Percentiles rank a stretch among this genome's conserved stretches.
phyloP scores from a whole-genome alignment of 2,888 invertebrate genomes.

The Embidobia sp. region DNA sequence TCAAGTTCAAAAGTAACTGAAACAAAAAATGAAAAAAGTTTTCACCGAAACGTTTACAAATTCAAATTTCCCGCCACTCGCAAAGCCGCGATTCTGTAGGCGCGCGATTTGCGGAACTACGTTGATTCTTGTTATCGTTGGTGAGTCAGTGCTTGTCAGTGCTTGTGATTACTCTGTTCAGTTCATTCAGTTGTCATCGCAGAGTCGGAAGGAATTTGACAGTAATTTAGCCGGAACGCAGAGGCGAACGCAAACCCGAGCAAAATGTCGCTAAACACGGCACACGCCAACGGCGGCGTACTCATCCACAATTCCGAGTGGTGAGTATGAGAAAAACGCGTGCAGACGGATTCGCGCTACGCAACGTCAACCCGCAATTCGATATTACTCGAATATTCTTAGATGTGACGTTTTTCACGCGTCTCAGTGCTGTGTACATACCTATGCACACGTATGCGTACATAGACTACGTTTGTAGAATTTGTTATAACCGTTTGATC shows the following conservation, averaged over 20 bases:
- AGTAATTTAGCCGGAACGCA: neutral
- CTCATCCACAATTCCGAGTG: slow-evolving; percentile 97
- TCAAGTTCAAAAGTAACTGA: too few relatives aligned
- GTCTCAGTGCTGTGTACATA: slow-evolving; percentile 8
- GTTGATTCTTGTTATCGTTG: too few relatives aligned
- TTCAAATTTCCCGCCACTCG: too few relatives aligned
- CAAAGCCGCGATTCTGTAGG: too few relatives aligned
- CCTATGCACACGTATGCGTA: slow-evolving; percentile 10
- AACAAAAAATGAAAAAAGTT: too few relatives aligned
- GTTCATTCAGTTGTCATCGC: slow-evolving; percentile 8
- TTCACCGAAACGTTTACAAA: too few relatives aligned
- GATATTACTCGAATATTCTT: slow-evolving; percentile 48
- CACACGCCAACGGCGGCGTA: slow-evolving; percentile 97
- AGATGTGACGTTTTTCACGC: slow-evolving; percentile 41
- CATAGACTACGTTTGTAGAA: neutral
- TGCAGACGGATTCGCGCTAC: neutral
- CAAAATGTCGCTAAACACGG: slow-evolving; percentile 97
- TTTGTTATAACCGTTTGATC: slow-evolving; percentile 11
- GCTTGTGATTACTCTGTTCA: slow-evolving; percentile 15
- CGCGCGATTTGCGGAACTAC: too few relatives aligned
- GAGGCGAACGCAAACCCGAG: neutral
- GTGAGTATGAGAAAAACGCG: slow-evolving; percentile 85
- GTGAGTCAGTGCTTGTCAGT: too few relatives aligned
- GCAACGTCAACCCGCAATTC: slow-evolving; percentile 9
- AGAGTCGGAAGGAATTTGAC: too few relatives aligned